Evolutionary conservation across 2,113 vertebrate genomes (phyloP).

Genomic region (Leucoraja erinaceus): DNA sequence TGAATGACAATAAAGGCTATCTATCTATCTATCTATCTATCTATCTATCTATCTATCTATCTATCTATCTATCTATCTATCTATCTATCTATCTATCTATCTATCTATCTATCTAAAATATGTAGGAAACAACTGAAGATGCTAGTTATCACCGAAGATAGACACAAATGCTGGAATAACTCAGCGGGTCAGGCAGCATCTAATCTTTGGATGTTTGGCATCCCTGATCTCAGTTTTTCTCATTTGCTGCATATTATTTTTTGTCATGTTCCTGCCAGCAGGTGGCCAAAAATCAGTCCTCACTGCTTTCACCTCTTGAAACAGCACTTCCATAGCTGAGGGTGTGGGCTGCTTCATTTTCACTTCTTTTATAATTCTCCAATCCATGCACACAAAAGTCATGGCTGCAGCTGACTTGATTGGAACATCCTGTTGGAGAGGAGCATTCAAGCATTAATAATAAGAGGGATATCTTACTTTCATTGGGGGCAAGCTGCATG

Average conservation of each 20-base stretch:
- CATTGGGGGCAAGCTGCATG: background rate
- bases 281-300: background rate
- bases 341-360: background rate
- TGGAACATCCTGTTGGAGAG: background rate
- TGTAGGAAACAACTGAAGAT: no score
- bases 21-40: no score
- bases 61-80: no score
- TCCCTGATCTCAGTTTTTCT: background rate
- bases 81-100: no score
- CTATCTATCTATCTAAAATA: no score
- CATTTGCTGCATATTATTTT: background rate
- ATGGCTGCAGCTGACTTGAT: background rate
- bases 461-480: background rate
- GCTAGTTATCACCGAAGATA: no score
- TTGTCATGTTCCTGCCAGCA: background rate
- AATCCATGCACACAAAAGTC: background rate
- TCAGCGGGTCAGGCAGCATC: no score
- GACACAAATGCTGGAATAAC: no score
- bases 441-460: background rate
- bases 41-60: no score
- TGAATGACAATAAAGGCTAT: no score
- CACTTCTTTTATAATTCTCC: background rate
- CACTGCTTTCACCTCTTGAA: background rate
- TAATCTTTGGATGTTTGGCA: background rate
- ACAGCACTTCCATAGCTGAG: background rate